Conservation (phyloP, 2,113 vertebrate genomes). For the Alaudala cheleensis region DNA sequence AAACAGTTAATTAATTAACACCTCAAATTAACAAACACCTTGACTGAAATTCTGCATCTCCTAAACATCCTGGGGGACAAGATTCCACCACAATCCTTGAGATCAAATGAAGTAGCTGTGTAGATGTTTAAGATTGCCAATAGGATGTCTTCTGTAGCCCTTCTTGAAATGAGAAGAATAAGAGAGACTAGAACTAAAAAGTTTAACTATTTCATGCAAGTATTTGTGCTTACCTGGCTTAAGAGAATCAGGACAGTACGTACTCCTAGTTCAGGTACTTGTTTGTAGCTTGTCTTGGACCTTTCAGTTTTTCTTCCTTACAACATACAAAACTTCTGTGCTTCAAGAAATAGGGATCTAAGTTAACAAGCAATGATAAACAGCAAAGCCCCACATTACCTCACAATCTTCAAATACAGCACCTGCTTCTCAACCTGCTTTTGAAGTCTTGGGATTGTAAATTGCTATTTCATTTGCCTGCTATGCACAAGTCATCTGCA, state of each 20-base stretch:
- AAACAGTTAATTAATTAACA: not conserved
- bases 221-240: constrained; percentile 67
- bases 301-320: constrained; percentile 69
- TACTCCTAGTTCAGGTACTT: constrained; percentile 68
- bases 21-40: not conserved
- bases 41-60: not conserved
- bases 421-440: not conserved
- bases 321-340: constrained; percentile 73
- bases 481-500: not conserved
- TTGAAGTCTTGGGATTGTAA: not conserved
- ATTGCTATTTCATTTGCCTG: not conserved
- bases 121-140: not conserved
- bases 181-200: not conserved
- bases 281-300: constrained; percentile 51
- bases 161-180: not conserved
- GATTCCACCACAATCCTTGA: not conserved
- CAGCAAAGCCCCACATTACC: not conserved
- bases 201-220: not conserved
- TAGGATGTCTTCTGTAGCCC: not conserved
- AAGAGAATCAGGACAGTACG: constrained; percentile 71
- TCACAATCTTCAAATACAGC: not conserved
- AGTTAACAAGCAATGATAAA: not conserved
- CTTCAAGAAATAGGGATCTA: constrained; percentile 71
- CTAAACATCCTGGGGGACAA: not conserved
- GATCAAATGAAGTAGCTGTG: not conserved